Evolutionary conservation across 2,888 invertebrate genomes (phyloP).

Genomic region (Scaptomyza flava): DNA sequence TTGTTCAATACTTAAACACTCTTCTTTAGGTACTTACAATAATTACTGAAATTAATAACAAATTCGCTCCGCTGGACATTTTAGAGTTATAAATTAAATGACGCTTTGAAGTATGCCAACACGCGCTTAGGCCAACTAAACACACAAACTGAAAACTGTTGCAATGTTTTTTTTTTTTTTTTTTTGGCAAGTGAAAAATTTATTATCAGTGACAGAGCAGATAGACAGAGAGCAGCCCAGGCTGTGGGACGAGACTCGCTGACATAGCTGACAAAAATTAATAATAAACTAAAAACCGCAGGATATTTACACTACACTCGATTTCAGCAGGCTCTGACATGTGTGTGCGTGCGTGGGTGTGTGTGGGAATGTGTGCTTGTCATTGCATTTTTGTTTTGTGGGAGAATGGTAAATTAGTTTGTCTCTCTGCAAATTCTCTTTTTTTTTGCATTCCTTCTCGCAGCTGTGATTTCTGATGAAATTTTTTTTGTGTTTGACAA

Average conservation of each 20-base stretch:
- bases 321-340: slow-evolving; percentile 30
- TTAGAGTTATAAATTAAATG: slow-evolving; percentile 71
- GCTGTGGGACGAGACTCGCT: slow-evolving; percentile 26
- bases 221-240: slow-evolving; percentile 30
- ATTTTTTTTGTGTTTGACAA: slow-evolving; percentile 18
- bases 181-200: slow-evolving; percentile 50
- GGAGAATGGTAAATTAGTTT: slow-evolving; percentile 68
- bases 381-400: slow-evolving; percentile 38
- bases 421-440: slow-evolving; percentile 33
- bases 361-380: slow-evolving; percentile 22
- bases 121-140: slow-evolving; percentile 47
- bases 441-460: slow-evolving; percentile 8
- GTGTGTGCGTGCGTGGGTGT: slow-evolving; percentile 7
- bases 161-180: slow-evolving; percentile 16
- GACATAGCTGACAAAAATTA: slow-evolving; percentile 72
- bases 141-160: not conserved
- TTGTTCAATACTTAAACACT: too few species aligned
- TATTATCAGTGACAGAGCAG: slow-evolving; percentile 77
- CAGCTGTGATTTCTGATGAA: slow-evolving; percentile 6
- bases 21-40: not conserved
- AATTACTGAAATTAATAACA: slow-evolving; percentile 34
- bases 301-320: slow-evolving; percentile 77
- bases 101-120: slow-evolving; percentile 58
- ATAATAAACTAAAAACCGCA: slow-evolving; percentile 79
- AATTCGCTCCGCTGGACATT: slow-evolving; percentile 27